Conservation (phyloP, 2,888 invertebrate genomes). For the Auanema freiburgensis region DNA sequence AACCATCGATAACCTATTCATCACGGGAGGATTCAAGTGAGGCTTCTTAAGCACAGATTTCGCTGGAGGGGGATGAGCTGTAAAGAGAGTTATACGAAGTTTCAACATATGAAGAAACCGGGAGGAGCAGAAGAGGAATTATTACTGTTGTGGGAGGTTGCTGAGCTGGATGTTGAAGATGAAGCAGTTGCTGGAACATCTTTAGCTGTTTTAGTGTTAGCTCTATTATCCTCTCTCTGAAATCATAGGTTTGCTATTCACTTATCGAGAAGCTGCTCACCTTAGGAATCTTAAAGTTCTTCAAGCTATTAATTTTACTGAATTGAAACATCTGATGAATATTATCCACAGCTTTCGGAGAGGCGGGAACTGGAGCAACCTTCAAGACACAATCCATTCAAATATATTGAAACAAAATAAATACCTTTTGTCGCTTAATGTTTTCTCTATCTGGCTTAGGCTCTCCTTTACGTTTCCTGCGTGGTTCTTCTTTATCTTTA, state of each 20-base stretch:
- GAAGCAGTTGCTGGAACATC: not conserved
- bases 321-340: constrained; percentile 7
- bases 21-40: too few species aligned
- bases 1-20: not conserved
- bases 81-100: not conserved
- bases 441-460: constrained; percentile 8
- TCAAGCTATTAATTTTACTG: constrained; percentile 24
- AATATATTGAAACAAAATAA: not conserved
- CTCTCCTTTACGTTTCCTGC: constrained; percentile 15
- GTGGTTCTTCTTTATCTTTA: constrained; percentile 17
- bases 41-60: constrained; percentile 1
- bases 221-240: not conserved
- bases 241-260: not conserved
- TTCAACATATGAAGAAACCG: not conserved
- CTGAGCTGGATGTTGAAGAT: not conserved
- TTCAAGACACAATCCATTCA: not conserved
- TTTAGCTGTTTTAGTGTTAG: not conserved
- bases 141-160: not conserved
- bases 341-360: not conserved
- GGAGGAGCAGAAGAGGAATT: not conserved
- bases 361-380: not conserved
- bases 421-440: constrained; percentile 11
- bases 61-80: not conserved
- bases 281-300: constrained; percentile 40
- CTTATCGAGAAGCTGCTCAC: not conserved